Evolutionary conservation across 2,888 invertebrate species (phyloP), one percentile per base, ranked within the genome.

Genomic region (Ceratothoa steindachneri): DNA sequence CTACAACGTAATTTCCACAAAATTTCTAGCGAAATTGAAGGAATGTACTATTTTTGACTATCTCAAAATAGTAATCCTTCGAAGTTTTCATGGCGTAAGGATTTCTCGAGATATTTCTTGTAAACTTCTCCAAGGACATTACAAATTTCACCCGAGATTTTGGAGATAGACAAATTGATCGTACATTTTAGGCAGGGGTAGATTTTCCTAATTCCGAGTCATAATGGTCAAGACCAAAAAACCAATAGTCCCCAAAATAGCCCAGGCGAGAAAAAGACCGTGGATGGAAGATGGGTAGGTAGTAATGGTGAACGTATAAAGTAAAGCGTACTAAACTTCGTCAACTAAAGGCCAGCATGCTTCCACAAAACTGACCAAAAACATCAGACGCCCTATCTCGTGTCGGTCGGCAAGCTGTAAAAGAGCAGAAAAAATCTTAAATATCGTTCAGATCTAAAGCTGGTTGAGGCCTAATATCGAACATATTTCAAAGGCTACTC

Each of bases 341-440:
- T 55, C 55, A 19, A 55, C 19, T 22, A 55, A 19, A 5, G 55
- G 55, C 55, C 55, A 55, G 55, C 55, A 12, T 19, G 55, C 55
- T 55, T 55, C 55, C 55, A 55, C 55, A 22, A 55, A 55, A 22
- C 55, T 55, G 12, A 55, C 55, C 19, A 55, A 7, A 55, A 55
- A 55, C 55, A 55, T 55, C 15, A 55, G 19, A 55, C 55, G 55
- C 15, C 55, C 55, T 15, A 55, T 22, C 19, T 55, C 55, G 24
- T 55, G 7, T 22, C 24, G 7, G 24, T 12, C 55, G 55, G 19
- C 55, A 5, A 55, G 24, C 55, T 55, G 55, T 41, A n/a, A n/a
- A n/a, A n/a, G n/a, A n/a, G n/a, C n/a, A n/a, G n/a, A n/a, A n/a
- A n/a, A n/a, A n/a, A n/a, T n/a, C n/a, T n/a, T n/a, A n/a, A n/a